Percentiles rank a stretch among this genome's conserved stretches.
These are phyloP conservation scores for Pitta sordida DNA, from an alignment of 2,113 vertebrate genomes.

Conservation along the genomic window DNA sequence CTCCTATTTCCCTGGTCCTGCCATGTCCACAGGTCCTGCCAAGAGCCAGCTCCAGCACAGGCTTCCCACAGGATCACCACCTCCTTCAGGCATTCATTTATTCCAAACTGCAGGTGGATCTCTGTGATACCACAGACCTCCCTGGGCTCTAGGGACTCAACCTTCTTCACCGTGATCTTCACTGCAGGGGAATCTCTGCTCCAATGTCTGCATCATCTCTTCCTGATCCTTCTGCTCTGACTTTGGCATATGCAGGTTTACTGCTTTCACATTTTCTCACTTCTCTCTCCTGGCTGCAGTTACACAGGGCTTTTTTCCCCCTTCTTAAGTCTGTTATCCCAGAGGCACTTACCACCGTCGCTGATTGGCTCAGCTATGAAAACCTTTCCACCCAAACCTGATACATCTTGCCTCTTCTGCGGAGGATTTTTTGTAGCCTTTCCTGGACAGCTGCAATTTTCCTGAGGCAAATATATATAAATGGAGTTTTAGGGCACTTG, in stretches of 20 bases:
- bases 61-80: background rate
- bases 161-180: background rate
- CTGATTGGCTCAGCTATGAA: background rate
- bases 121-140: too few relatives aligned
- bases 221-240: background rate
- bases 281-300: background rate
- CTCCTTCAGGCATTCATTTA: background rate
- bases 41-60: background rate
- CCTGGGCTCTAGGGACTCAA: background rate
- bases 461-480: background rate
- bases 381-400: background rate
- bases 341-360: background rate
- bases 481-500: background rate
- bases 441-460: background rate
- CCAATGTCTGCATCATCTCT: rapidly evolving
- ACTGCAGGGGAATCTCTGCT: background rate
- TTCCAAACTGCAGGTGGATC: background rate
- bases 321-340: background rate
- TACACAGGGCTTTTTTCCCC: rapidly evolving
- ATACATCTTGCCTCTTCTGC: background rate
- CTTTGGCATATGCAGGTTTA: background rate
- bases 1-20: background rate
- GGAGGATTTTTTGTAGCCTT: background rate
- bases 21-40: background rate
- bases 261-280: background rate